Evolutionary conservation across 2,113 vertebrate species (phyloP).

Genomic region (Tragelaphus buxtoni): DNA sequence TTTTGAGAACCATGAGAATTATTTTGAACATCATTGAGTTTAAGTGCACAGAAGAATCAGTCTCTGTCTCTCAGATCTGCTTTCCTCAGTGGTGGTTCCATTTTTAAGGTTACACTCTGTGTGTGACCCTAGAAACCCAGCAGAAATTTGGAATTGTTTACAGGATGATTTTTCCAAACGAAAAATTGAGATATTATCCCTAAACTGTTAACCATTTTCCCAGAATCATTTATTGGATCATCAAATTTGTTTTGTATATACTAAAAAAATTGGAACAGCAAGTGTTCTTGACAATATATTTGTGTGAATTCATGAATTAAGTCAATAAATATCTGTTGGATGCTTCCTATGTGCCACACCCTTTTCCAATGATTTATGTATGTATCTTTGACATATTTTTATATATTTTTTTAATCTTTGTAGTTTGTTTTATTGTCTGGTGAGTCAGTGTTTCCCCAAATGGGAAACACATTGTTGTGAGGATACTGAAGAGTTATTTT

Average conservation of each 20-base stretch:
- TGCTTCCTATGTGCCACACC: not conserved
- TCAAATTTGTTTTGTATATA: not conserved
- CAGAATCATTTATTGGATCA: constrained; percentile 9
- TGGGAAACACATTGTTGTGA: not conserved
- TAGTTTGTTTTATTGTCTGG: not conserved
- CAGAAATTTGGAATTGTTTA: not conserved
- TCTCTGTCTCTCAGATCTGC: not conserved
- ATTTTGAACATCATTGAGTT: not conserved
- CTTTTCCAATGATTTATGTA: not conserved
- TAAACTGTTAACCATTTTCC: not conserved
- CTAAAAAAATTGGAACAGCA: not conserved
- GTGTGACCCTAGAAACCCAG: not conserved
- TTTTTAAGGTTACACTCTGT: not conserved
- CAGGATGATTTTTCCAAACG: not conserved
- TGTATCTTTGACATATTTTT: not conserved
- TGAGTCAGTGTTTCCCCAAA: constrained; percentile 13
- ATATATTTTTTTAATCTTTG: not conserved
- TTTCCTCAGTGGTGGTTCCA: not conserved
- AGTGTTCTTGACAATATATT: not conserved
- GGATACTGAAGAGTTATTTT: not conserved
- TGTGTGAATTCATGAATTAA: not conserved
- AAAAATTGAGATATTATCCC: not conserved
- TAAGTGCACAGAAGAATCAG: not conserved
- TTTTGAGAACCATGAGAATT: not conserved
- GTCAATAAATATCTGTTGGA: not conserved